Evolutionary conservation across 64 coral and sea anemone genomes (phyloP).

Genomic region (Trachythela sp.): DNA sequence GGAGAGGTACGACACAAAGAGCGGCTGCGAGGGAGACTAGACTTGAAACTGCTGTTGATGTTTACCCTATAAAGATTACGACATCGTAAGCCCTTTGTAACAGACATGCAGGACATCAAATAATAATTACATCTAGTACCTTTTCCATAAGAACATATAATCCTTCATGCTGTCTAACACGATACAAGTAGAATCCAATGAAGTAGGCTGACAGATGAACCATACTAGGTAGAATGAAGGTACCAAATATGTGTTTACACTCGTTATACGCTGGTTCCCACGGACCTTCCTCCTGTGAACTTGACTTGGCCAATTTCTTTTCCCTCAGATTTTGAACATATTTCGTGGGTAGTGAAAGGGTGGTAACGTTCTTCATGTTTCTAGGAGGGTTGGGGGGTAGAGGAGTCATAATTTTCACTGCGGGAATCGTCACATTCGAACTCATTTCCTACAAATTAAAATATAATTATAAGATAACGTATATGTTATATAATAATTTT

Average conservation of each 20-base stretch:
- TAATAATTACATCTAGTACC: no score
- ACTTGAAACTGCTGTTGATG: no score
- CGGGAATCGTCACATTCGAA: not conserved
- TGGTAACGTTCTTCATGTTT: not conserved
- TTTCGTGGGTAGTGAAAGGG: not conserved
- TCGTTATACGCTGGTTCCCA: constrained; percentile 13
- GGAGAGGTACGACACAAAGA: no score
- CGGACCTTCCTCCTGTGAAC: not conserved
- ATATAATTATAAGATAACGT: not conserved
- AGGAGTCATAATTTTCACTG: not conserved
- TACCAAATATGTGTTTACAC: constrained; percentile 25
- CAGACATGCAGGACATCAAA: no score
- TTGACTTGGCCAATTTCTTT: not conserved
- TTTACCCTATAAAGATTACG: no score
- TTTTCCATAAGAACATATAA: constrained; percentile 18
- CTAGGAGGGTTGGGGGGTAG: not conserved
- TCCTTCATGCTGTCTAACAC: constrained; percentile 11
- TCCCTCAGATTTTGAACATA: not conserved
- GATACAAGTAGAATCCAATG: constrained; percentile 15
- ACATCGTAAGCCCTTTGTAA: no score
- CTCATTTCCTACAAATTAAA: not conserved
- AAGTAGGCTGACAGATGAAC: not conserved
- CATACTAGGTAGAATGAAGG: not conserved
- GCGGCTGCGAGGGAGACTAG: no score
- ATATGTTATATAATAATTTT: not conserved